Percentiles rank a stretch among this genome's conserved stretches.
phyloP scores from a whole-genome alignment of 2,888 invertebrate species.

The Drosophila robusta region DNA sequence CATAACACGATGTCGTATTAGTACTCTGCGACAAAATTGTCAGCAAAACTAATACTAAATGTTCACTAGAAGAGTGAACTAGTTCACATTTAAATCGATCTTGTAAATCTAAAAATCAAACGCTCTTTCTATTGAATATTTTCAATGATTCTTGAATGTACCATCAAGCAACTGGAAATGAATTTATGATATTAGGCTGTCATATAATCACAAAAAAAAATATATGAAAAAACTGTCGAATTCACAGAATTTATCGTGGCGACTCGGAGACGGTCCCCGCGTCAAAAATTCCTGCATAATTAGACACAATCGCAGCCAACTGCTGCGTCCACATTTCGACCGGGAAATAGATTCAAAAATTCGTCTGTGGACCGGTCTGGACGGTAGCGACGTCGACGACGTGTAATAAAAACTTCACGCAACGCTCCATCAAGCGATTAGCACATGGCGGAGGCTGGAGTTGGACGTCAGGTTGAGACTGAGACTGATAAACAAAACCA shows the following conservation, averaged over 20 bases:
- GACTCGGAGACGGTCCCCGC: constrained; percentile 57
- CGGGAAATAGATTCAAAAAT: constrained; percentile 65
- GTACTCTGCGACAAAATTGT: background rate
- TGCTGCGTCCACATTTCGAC: constrained; percentile 44
- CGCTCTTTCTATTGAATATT: background rate
- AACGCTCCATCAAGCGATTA: constrained; percentile 56
- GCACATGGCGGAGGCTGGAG: constrained; percentile 60
- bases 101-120: background rate
- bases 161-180: constrained; percentile 10
- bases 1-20: background rate
- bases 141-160: background rate
- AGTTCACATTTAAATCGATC: background rate
- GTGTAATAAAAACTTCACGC: constrained; percentile 73
- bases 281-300: constrained; percentile 73
- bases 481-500: constrained; percentile 49
- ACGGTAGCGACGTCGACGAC: constrained; percentile 58
- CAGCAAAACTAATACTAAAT: background rate
- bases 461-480: constrained; percentile 2
- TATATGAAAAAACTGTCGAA: constrained; percentile 41
- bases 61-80: background rate
- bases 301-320: constrained; percentile 35
- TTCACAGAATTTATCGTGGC: constrained; percentile 70
- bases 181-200: constrained; percentile 54
- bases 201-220: constrained; percentile 14
- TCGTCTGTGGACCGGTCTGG: constrained; percentile 61